Base-by-base conservation (phyloP, 2,888 invertebrate species). In the Cataglyphis rosenhaueri region DNA sequence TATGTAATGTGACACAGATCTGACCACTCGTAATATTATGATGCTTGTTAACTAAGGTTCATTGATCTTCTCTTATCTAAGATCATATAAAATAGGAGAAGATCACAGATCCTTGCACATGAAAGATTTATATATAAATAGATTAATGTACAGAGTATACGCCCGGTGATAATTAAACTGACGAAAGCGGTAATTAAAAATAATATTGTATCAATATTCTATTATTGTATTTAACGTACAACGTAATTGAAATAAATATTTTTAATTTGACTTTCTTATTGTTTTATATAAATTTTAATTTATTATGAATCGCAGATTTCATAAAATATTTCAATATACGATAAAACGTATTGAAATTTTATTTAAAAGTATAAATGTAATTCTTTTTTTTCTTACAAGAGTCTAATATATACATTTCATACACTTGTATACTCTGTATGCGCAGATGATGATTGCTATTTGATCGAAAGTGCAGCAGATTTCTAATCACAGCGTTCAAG, bases 161-260 rank as follows among this genome's bases (percentile, higher is more conserved):
- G 59, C 35, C 87, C 92, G 91, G 91, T 92, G 91, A 91, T 85
- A 88, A 92, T 92, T 91, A 90, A 91, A 89, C 87, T 85, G 86
- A 76, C 65, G 55, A 55, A 76, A 65, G 55, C 55, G 55, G 41
- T 57, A 68, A 71, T 41, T 79, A 38, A 91, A 92, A 89, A 59
- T 93, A 92, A 93, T 93, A 93, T 93, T 94, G 93, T 93, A 93
- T 94, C 91, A 93, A 93, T 93, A 93, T 90, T 93, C 88, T 90
- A 91, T 91, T 91, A 93, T 90, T 93, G 92, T 93, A 94, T 93
- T 91, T 92, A 93, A 92, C 92, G 90, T 92, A 91, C 92, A 92
- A 91, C 91, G 88, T 92, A 90, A 92, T n/a, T 91, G 91, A 91
- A 92, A 92, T 92, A 93, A 94, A 93, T 90, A 92, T 94, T 94